Percentiles rank a stretch among this genome's conserved stretches.
phyloP scores from a whole-genome alignment of 2,797 vertebrate genomes.

The Smutsia temminckii region DNA sequence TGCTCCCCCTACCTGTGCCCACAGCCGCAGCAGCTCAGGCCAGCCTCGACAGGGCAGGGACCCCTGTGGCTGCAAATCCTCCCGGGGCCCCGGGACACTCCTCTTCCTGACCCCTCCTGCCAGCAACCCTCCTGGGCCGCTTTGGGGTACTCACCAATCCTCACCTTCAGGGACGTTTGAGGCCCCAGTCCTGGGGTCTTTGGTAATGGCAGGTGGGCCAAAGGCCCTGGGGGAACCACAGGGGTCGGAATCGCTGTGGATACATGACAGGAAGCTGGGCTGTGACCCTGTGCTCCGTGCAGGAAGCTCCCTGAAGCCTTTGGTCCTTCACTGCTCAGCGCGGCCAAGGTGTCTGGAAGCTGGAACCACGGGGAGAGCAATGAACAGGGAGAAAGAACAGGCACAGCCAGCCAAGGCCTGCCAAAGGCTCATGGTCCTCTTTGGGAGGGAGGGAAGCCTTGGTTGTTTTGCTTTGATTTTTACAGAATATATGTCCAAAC shows the following conservation, averaged over 20 bases:
- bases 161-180: neutral
- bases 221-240: neutral
- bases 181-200: neutral
- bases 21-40: neutral
- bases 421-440: neutral
- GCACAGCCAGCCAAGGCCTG: neutral
- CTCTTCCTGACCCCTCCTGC: neutral
- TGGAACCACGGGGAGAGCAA: neutral
- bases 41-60: neutral
- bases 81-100: neutral
- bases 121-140: neutral
- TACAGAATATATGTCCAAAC: neutral
- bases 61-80: neutral
- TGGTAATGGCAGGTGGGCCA: neutral
- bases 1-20: neutral
- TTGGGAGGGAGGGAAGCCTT: neutral
- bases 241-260: neutral
- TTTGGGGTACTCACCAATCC: neutral
- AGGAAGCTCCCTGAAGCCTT: neutral
- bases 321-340: neutral
- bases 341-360: accelerated
- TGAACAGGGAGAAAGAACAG: neutral
- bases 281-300: neutral
- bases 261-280: neutral
- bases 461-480: neutral